Evolutionary conservation across 2,888 invertebrate genomes (phyloP).

Genomic region (Seira sanloemensis): DNA sequence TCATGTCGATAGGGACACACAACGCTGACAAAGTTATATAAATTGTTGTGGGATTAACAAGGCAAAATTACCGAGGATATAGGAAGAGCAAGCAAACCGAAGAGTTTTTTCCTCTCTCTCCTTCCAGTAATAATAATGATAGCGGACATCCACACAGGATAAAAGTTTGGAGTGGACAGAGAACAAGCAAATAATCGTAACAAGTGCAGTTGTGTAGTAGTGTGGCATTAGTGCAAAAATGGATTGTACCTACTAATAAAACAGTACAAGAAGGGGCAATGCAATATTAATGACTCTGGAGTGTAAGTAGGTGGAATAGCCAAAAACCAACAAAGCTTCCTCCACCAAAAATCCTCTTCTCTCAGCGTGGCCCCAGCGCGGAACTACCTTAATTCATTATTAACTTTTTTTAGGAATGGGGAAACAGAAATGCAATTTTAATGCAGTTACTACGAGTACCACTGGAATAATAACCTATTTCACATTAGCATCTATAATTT

Average conservation of each 20-base stretch:
- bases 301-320: conserved; percentile 13
- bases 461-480: conserved; percentile 12
- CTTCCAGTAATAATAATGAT: too few species aligned
- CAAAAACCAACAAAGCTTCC: not conserved
- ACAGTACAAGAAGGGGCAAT: not conserved
- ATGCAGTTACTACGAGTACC: not conserved
- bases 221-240: not conserved
- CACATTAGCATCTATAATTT: conserved; percentile 11
- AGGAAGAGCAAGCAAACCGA: not conserved
- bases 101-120: not conserved
- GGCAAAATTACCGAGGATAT: conserved; percentile 14
- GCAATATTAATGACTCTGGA: conserved; percentile 3
- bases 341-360: not conserved
- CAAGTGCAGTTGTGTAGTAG: not conserved
- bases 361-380: not conserved
- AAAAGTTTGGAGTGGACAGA: not conserved
- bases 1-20: not conserved
- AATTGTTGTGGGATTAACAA: conserved; percentile 17
- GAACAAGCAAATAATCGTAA: not conserved
- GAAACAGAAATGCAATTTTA: not conserved
- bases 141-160: not conserved
- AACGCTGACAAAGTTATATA: conserved; percentile 1
- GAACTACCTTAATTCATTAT: conserved; percentile 1
- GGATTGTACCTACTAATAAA: not conserved
- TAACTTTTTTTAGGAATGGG: not conserved